Evolutionary conservation across 2,888 invertebrate genomes (phyloP).

Genomic region (Calephelis perditalis): DNA sequence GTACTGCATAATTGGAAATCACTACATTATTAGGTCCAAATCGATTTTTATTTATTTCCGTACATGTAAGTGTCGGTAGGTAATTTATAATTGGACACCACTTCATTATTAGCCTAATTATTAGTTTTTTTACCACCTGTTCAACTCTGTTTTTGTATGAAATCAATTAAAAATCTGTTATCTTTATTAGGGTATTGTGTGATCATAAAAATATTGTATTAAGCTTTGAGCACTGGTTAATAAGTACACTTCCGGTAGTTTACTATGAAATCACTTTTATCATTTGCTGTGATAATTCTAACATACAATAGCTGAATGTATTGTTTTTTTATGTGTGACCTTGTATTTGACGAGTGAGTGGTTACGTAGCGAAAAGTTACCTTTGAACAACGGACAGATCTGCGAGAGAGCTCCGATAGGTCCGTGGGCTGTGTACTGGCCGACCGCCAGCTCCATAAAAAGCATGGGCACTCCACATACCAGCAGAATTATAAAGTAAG

Average conservation of each 20-base stretch:
- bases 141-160: no score
- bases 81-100: no score
- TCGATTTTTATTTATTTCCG: no score
- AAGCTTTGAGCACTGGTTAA: no score
- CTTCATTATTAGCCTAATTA: no score
- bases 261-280: background rate
- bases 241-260: background rate
- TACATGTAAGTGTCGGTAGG: no score
- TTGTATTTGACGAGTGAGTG: constrained; percentile 14
- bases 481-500: constrained; percentile 94
- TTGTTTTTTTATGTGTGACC: constrained; percentile 14
- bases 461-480: constrained; percentile 94
- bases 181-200: no score
- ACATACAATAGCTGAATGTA: background rate
- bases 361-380: constrained; percentile 60
- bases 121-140: no score
- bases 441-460: constrained; percentile 95
- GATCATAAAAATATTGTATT: no score
- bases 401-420: constrained; percentile 95
- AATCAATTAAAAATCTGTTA: no score
- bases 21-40: no score
- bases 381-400: constrained; percentile 95
- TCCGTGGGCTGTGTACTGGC: constrained; percentile 94
- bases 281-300: constrained; percentile 5
- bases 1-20: no score